Conservation (phyloP, 2,113 vertebrate species). For the Aptenodytes forsteri region DNA sequence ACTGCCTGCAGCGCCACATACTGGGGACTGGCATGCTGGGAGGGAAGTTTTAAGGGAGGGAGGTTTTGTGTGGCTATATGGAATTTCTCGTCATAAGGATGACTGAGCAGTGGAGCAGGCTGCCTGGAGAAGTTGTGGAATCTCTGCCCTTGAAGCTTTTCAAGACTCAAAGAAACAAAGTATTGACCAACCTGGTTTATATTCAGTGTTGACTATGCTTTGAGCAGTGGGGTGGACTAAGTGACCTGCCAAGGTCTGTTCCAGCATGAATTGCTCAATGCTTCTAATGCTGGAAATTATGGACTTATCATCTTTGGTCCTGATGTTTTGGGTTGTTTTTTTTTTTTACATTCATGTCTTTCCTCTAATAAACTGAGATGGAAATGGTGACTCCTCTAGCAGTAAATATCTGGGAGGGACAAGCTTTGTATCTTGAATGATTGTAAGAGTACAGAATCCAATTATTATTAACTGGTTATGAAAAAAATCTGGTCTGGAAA, state of each 20-base stretch:
- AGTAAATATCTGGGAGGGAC: not conserved
- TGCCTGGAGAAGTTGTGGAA: not conserved
- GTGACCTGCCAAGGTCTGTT: not conserved
- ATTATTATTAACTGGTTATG: not conserved
- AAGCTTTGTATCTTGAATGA: not conserved
- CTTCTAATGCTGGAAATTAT: not conserved
- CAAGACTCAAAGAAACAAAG: not conserved
- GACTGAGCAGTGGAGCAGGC: not conserved
- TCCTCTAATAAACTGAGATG: not conserved
- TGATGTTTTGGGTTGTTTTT: not conserved
- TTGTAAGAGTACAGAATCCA: not conserved
- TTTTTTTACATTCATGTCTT: not conserved
- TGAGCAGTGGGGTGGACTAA: not conserved
- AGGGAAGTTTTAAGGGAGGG: not conserved
- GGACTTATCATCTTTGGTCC: not conserved
- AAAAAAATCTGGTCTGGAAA: not conserved
- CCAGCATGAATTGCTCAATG: not conserved
- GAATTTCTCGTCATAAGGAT: not conserved
- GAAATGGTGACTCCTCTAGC: not conserved
- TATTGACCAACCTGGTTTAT: not conserved
- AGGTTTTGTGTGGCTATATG: not conserved
- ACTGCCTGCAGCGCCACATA: fast-evolving
- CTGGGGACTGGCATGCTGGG: not conserved
- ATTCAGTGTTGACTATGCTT: not conserved
- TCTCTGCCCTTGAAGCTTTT: not conserved